Evolutionary conservation across 2,797 vertebrate species (phyloP), one percentile per base, ranked within the genome.

Genomic region (Centropyge bicolor): DNA sequence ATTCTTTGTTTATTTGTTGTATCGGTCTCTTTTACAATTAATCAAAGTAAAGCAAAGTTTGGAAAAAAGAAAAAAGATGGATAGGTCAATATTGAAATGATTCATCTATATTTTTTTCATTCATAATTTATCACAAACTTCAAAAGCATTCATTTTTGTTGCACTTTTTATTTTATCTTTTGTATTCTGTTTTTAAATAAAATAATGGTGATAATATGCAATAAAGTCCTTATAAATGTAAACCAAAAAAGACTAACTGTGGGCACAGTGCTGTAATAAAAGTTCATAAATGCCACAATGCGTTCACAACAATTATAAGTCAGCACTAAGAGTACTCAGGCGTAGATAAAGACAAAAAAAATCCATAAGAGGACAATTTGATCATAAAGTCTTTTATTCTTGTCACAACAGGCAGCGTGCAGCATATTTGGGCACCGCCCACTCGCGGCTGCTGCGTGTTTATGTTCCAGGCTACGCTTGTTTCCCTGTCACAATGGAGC

Each of bases 401-500:
- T 75, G 74, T 76, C 49, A 71, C n/a, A 67, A 74, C 68, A 73
- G 48, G 62, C 78, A 86, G 74, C 83, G 64, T 80, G 78, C 71
- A 80, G 67, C 81, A 83, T 2, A 76, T 48, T 65, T 82, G 4
- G 89, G 19, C 86, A 92, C 27, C 92, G 85, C 92, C 91, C 86
- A 92, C 92, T 85, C 86, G 41, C 11, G 51, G 61, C 65, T 86
- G 76, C 80, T 76, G 82, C 81, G 2, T 80, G 80, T 87, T 87
- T 82, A 74, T 86, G 70, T 81, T 22, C 55, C 66, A 49, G 64
- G 4, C 3, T 10, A 65, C 64, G 78, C 78, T 85, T 62, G 83
- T 82, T 92, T 88, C 54, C 3, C 0, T 0, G 0, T 19, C 48
- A 16, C 24, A 14, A 2, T 8, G 22, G 7, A 45, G 22, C 40